Base-by-base conservation (phyloP, 2,113 vertebrate genomes). In the Eublepharis macularius region DNA sequence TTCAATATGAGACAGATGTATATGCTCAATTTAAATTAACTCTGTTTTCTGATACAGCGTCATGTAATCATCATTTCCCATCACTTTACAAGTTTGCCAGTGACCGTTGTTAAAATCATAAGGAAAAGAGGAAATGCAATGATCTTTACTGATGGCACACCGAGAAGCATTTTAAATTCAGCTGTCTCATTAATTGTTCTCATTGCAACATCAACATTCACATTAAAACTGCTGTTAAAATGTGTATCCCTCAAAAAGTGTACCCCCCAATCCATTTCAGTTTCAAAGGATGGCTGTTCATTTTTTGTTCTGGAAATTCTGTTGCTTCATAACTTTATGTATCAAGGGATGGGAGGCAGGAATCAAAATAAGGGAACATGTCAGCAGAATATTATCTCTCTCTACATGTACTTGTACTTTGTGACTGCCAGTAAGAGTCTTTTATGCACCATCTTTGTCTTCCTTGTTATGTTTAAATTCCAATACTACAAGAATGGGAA, bases 341-440 rank as follows among this genome's bases (percentile, higher is more conserved):
- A 76, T 77, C 34, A 92, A 92, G 92, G 34, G 29, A 91, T 36
- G 73, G 47, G 66, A 83, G 9, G 51, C 54, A 80, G 7, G 57
- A 95, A 92, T 94, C 70, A 92, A 94, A 86, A 87, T 84, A 92
- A 92, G 29, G 3, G 19, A 81, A 92, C 88, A 93, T 86, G 72
- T 81, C 87, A 93, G 79, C 7, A 90, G 80, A 90, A 84, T 87
- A 90, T 88, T 84, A 76, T 88, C 54, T 93, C 69, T 86, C 92
- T 91, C 76, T 86, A 54, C 45, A 54, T 88, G 49, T 45, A 82
- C 83, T 86, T 90, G 76, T 84, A 79, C 57, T 87, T 88, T 45
- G 79, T 84, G 86, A 90, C 80, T 94, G 80, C 34, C 85, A 90
- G 7, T 83, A 90, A 87, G 86, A 57, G 84, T 84, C 2, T 43